Evolutionary conservation across 2,113 vertebrate genomes (phyloP).

Genomic region (Polypterus senegalus): DNA sequence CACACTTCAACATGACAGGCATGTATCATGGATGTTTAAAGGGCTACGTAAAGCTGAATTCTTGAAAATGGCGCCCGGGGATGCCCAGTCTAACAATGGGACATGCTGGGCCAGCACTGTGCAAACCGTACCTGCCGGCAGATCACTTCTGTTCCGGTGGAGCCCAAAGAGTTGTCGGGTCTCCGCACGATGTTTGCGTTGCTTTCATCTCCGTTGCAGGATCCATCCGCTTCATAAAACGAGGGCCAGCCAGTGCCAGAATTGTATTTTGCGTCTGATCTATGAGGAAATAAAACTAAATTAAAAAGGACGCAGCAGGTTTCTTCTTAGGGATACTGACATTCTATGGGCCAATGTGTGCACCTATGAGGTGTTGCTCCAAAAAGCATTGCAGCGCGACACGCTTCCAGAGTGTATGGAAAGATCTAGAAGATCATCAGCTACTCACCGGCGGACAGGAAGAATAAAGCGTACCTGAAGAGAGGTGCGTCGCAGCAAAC

Average conservation of each 20-base stretch:
- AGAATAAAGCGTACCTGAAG: constrained; percentile 59
- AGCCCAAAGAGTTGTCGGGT: constrained; percentile 59
- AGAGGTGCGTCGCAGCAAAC: constrained; percentile 71
- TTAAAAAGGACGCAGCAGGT: too few relatives aligned
- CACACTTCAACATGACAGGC: too few relatives aligned
- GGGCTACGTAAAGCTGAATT: too few relatives aligned
- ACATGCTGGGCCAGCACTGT: too few relatives aligned
- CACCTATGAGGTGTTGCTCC: background rate
- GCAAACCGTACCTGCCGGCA: constrained; percentile 67
- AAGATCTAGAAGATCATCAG: background rate
- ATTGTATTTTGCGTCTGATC: constrained; percentile 76
- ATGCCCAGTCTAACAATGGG: too few relatives aligned
- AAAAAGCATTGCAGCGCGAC: background rate
- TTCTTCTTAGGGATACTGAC: background rate
- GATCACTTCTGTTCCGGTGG: constrained; percentile 59
- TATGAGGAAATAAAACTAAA: constrained; percentile 17
- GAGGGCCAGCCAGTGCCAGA: constrained; percentile 77
- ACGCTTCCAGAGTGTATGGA: background rate
- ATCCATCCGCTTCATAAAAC: constrained; percentile 67
- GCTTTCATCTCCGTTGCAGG: constrained; percentile 60
- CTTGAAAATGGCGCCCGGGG: too few relatives aligned
- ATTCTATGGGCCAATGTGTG: background rate
- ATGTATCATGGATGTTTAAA: too few relatives aligned
- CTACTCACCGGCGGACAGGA: background rate
- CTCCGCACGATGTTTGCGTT: constrained; percentile 49